These are phyloP conservation scores for Peromyscus leucopus DNA, from an alignment of 2,113 vertebrate genomes.

Conservation along the genomic window DNA sequence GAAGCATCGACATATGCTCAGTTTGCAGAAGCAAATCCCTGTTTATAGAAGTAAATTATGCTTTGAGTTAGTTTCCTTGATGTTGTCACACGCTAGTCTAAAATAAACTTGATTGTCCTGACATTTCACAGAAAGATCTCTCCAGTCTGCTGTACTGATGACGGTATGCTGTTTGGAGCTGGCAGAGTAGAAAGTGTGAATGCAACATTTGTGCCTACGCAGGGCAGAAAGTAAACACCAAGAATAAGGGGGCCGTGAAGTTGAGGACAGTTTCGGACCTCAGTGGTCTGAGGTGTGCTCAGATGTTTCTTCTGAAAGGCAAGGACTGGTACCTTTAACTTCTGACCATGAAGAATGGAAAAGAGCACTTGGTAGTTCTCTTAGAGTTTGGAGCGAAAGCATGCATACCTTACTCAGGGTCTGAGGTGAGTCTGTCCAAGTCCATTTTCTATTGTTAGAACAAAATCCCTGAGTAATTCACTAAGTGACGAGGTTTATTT, in stretches of 20 bases:
- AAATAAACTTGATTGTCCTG: not conserved
- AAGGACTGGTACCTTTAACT: not conserved
- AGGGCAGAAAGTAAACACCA: not conserved
- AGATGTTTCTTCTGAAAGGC: not conserved
- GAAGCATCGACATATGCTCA: not conserved
- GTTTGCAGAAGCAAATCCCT: not conserved
- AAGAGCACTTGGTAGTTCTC: not conserved
- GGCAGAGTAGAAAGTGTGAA: not conserved
- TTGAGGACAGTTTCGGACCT: not conserved
- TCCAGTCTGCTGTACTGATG: not conserved
- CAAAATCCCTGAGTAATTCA: not conserved
- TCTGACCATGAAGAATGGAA: not conserved
- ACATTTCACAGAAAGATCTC: not conserved
- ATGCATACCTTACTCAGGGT: no score
- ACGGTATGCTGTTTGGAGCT: not conserved
- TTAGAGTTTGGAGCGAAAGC: not conserved
- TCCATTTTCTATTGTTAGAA: not conserved
- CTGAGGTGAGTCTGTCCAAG: not conserved
- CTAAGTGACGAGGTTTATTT: not conserved
- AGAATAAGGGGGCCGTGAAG: not conserved
- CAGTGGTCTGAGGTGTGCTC: not conserved
- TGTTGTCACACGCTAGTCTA: not conserved
- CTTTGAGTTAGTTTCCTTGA: not conserved
- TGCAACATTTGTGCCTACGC: not conserved
- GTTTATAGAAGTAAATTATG: not conserved